Evolutionary conservation across 1,140 invertebrate genomes (phyloP).

Genomic region (Sarcophaga bullata): DNA sequence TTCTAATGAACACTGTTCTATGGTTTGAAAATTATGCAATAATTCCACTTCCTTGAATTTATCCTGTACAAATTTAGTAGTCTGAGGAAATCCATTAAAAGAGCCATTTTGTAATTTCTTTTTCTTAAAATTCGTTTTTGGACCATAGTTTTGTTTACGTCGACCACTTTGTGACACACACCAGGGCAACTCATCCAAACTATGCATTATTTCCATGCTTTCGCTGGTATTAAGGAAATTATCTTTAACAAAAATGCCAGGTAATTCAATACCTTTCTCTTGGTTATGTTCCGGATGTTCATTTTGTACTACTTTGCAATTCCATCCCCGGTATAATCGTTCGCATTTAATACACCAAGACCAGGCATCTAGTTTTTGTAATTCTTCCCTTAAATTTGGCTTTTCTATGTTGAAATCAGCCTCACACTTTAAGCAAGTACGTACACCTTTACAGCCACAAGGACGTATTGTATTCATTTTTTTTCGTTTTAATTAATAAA

Average conservation of each 20-base stretch:
- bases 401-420: constrained; percentile 73
- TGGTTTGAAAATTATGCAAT: constrained; percentile 82
- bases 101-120: constrained; percentile 80
- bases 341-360: constrained; percentile 82
- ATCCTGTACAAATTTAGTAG: constrained; percentile 84
- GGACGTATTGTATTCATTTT: constrained; percentile 76
- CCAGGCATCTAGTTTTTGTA: constrained; percentile 70
- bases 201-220: constrained; percentile 73
- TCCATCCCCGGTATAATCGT: constrained; percentile 79
- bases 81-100: constrained; percentile 90
- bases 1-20: constrained; percentile 97
- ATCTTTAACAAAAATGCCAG: constrained; percentile 77
- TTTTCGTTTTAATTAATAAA: neutral
- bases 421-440: constrained; percentile 89
- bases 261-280: constrained; percentile 71
- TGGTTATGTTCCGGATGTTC: constrained; percentile 75
- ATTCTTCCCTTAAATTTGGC: constrained; percentile 58
- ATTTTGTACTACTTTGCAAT: constrained; percentile 68
- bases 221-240: constrained; percentile 83
- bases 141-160: constrained; percentile 97
- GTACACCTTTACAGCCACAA: constrained; percentile 92
- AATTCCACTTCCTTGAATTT: constrained; percentile 75
- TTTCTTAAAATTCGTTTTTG: constrained; percentile 98
- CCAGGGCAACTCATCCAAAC: constrained; percentile 88
- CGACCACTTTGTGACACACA: constrained; percentile 94